These are phyloP conservation scores for Rhamphomyia laevipes DNA, from an alignment of 2,888 invertebrate species.

Conservation along the genomic window DNA sequence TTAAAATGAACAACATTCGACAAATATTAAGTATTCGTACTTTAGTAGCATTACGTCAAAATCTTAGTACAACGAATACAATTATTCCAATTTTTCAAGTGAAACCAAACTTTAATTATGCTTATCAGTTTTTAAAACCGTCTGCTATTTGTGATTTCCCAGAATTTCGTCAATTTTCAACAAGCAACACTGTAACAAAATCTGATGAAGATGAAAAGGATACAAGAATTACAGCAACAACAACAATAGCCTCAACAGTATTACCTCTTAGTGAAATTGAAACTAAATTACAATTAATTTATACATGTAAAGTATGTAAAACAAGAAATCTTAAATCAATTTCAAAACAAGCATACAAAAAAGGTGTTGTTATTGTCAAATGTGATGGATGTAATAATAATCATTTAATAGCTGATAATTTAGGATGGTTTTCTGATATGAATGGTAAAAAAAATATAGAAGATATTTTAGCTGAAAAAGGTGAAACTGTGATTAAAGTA, in stretches of 20 bases:
- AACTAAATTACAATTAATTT: slow-evolving; percentile 58
- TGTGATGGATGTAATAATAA: slow-evolving; percentile 80
- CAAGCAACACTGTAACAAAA: not conserved
- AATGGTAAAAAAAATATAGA: slow-evolving; percentile 76
- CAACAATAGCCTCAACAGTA: not conserved
- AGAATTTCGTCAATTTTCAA: not conserved
- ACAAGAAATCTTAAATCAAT: slow-evolving; percentile 67
- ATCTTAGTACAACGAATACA: not conserved
- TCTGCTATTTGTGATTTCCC: not conserved
- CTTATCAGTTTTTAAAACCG: not conserved
- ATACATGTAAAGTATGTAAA: slow-evolving; percentile 82
- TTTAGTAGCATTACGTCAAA: slow-evolving; percentile 13
- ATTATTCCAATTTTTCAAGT: not conserved
- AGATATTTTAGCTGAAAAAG: slow-evolving; percentile 75
- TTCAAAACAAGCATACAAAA: slow-evolving; percentile 68
- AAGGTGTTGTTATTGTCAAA: slow-evolving; percentile 84
- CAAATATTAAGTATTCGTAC: slow-evolving; percentile 13
- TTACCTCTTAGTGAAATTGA: slow-evolving; percentile 25
- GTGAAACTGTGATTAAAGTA: slow-evolving; percentile 61
- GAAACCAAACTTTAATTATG: not conserved
- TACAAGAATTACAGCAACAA: too few relatives aligned
- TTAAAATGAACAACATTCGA: slow-evolving; percentile 13
- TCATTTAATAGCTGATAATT: slow-evolving; percentile 92
- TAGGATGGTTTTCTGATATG: slow-evolving; percentile 85
- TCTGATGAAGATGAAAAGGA: not conserved